Conservation (phyloP, 2,113 vertebrate genomes). For the Leptobrachium ailaonicum region DNA sequence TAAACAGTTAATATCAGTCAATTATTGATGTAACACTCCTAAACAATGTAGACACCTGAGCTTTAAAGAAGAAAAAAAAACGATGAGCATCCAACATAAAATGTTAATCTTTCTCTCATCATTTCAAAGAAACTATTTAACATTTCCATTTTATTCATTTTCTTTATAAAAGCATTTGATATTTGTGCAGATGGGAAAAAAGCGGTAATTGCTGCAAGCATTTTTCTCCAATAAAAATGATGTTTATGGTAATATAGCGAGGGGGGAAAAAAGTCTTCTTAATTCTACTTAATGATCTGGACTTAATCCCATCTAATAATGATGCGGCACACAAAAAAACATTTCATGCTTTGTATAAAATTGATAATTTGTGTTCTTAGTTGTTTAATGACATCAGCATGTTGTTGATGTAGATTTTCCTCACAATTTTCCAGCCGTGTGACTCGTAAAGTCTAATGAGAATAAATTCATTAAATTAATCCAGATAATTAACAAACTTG, state of each 20-base stretch:
- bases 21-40: too few relatives aligned
- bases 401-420: conserved; percentile 59
- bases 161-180: not conserved
- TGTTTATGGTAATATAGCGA: conserved; percentile 47
- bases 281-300: conserved; percentile 41
- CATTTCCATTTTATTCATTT: not conserved
- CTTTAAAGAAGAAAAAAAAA: too few relatives aligned
- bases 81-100: not conserved
- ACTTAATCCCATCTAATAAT: conserved; percentile 51
- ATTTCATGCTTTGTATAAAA: conserved; percentile 22
- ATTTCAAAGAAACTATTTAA: conserved; percentile 7
- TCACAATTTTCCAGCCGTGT: conserved; percentile 53
- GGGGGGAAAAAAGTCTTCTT: conserved; percentile 38
- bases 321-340: conserved; percentile 1
- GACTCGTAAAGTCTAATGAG: conserved; percentile 70
- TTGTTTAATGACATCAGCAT: conserved; percentile 55
- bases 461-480: conserved; percentile 74
- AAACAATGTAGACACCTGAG: too few relatives aligned
- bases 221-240: conserved; percentile 41
- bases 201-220: not conserved
- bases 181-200: not conserved
- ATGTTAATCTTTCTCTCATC: conserved; percentile 5
- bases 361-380: conserved; percentile 53
- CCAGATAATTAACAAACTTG: conserved; percentile 69
- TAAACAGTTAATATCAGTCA: too few relatives aligned